Conservation (phyloP, 1,140 invertebrate genomes). For the Drosophila parvula region DNA sequence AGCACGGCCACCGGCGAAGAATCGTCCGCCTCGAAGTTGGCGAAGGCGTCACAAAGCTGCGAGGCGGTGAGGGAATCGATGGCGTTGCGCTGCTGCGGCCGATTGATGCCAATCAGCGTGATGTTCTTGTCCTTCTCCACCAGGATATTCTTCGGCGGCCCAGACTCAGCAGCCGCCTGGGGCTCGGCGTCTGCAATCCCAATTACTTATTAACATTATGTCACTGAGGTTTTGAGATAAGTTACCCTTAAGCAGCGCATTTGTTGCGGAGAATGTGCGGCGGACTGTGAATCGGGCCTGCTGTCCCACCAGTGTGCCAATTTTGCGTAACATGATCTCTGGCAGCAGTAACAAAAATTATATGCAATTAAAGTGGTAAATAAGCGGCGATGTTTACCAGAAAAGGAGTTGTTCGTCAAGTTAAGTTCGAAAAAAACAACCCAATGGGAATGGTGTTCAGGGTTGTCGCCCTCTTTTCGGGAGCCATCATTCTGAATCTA, state of each 20-base stretch:
- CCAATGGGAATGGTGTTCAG: constrained; percentile 17
- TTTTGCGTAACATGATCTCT: constrained; percentile 53
- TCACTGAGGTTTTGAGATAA: constrained; percentile 30
- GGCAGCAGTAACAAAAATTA: not conserved
- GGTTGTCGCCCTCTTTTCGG: constrained; percentile 6
- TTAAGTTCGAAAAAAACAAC: constrained; percentile 36
- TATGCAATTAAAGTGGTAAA: not conserved
- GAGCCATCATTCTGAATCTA: not conserved
- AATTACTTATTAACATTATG: constrained; percentile 46
- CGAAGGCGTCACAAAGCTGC: constrained; percentile 89
- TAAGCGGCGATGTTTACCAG: constrained; percentile 6
- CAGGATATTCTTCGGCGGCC: constrained; percentile 46
- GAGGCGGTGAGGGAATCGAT: constrained; percentile 89
- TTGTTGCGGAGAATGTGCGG: constrained; percentile 48
- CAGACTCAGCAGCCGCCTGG: constrained; percentile 19
- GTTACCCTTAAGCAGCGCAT: constrained; percentile 54
- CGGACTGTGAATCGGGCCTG: constrained; percentile 28
- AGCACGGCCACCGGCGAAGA: constrained; percentile 89
- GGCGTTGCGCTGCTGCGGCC: constrained; percentile 92
- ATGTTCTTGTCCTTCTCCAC: constrained; percentile 86
- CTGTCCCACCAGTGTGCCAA: constrained; percentile 35
- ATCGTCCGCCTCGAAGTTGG: constrained; percentile 91
- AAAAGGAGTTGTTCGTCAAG: constrained; percentile 24
- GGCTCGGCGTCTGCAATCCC: constrained; percentile 39
- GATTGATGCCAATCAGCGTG: constrained; percentile 93